Evolutionary conservation across 2,113 vertebrate genomes (phyloP).

Genomic region (Sturnus vulgaris): DNA sequence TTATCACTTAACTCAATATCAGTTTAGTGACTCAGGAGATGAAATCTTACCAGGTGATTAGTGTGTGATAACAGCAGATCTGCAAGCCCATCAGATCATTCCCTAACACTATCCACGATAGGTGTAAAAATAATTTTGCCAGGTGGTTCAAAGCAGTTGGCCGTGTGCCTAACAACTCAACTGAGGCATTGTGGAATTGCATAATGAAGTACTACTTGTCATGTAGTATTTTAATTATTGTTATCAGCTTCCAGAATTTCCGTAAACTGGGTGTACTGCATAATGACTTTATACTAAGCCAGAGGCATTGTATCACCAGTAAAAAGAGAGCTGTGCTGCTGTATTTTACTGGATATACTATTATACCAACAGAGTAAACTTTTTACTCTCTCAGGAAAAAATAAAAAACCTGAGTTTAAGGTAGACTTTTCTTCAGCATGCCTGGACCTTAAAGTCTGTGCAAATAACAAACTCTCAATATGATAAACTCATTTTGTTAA

Average conservation of each 20-base stretch:
- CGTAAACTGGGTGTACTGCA: background rate
- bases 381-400: background rate
- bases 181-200: background rate
- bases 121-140: slow-evolving; percentile 19
- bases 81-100: background rate
- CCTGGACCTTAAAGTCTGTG: background rate
- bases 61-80: background rate
- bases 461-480: background rate
- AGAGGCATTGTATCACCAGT: background rate
- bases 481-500: background rate
- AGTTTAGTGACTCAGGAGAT: background rate
- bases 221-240: slow-evolving; percentile 26
- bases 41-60: background rate
- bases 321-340: background rate
- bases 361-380: background rate
- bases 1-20: background rate
- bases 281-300: background rate
- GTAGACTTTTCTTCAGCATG: background rate
- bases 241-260: slow-evolving; percentile 28
- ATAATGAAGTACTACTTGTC: slow-evolving; percentile 30
- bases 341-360: background rate
- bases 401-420: background rate
- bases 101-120: background rate
- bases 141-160: slow-evolving; percentile 40
- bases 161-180: background rate